phyloP scores from a whole-genome alignment of 2,113 vertebrate species.

The Rafetus swinhoei region DNA sequence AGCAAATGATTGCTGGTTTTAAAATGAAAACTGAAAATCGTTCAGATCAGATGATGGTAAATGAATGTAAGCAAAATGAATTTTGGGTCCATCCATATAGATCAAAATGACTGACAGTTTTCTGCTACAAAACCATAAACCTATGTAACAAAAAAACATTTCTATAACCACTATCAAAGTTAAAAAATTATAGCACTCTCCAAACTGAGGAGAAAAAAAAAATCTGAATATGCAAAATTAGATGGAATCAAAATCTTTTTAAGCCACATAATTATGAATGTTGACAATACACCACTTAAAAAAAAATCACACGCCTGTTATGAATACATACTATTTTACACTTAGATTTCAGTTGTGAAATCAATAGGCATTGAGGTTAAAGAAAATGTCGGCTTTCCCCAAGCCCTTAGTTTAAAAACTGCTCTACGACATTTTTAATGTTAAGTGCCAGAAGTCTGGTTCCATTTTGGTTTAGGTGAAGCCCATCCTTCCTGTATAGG shows the following conservation, averaged over 20 bases:
- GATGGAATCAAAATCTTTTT: background rate
- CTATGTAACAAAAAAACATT: background rate
- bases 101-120: constrained; percentile 30
- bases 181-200: background rate
- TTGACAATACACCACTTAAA: background rate
- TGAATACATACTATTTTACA: background rate
- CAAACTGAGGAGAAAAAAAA: background rate
- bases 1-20: constrained; percentile 20
- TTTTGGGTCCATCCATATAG: background rate
- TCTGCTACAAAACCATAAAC: background rate
- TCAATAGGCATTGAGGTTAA: background rate
- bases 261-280: background rate
- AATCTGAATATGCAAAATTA: background rate
- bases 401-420: no score
- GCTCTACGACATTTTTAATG: no score
- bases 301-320: background rate
- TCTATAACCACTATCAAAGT: background rate
- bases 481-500: no score
- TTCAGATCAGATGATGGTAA: constrained; percentile 14
- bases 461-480: no score
- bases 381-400: no score
- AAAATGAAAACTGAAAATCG: constrained; percentile 36
- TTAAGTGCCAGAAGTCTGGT: no score
- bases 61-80: constrained; percentile 38
- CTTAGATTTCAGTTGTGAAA: background rate